A percentile compares a stretch with the other conserved stretches of the same genome.
phyloP scores from a whole-genome alignment of 1,140 invertebrate genomes.

The Musca domestica region DNA sequence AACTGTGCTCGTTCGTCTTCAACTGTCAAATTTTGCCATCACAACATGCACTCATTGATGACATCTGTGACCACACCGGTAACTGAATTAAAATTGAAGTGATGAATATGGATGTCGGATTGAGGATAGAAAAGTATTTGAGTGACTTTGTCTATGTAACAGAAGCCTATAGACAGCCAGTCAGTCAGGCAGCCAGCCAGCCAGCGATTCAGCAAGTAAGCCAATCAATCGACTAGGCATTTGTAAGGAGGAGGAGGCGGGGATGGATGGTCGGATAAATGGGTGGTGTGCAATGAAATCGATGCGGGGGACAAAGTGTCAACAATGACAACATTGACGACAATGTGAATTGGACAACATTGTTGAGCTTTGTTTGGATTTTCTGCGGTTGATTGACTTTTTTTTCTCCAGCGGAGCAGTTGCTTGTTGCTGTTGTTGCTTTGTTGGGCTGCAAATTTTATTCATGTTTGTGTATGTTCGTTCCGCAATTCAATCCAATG shows the following conservation, averaged over 20 bases:
- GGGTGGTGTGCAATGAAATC: background rate
- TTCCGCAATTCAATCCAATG: conserved; percentile 12
- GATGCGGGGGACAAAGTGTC: too few relatives aligned
- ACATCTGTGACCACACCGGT: background rate
- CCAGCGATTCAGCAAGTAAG: background rate
- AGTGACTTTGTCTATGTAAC: conserved; percentile 5
- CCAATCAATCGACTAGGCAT: background rate
- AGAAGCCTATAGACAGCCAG: background rate
- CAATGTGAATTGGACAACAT: too few relatives aligned
- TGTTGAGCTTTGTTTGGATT: conserved; percentile 1
- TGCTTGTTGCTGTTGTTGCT: background rate
- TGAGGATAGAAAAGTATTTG: conserved; percentile 15
- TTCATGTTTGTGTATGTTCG: background rate
- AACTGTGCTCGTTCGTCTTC: background rate
- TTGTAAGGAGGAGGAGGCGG: too few relatives aligned
- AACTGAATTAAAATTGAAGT: conserved; percentile 21
- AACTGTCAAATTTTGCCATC: too few relatives aligned
- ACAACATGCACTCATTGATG: background rate
- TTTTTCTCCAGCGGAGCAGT: background rate
- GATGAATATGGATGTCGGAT: conserved; percentile 15
- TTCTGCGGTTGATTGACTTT: conserved; percentile 20
- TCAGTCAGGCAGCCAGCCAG: background rate
- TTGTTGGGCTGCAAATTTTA: background rate
- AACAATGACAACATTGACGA: too few relatives aligned
- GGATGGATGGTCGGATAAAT: too few relatives aligned